Base-by-base conservation (phyloP, 2,113 vertebrate genomes). In the Stictonetta naevosa region DNA sequence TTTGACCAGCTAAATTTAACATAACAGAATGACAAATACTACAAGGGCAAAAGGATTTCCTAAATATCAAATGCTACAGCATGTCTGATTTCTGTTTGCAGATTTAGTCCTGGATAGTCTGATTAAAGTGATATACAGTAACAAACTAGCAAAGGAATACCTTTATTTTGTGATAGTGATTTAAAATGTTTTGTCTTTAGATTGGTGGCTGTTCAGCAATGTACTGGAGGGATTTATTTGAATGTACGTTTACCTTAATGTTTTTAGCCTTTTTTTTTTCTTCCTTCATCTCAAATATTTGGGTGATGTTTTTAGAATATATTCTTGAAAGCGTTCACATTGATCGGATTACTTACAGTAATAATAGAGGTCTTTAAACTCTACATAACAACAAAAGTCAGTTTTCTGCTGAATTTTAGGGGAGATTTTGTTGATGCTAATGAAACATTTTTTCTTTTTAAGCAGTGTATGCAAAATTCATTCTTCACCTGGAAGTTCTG, bases 1-100 rank as follows among this genome's bases (percentile, higher is more conserved):
- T 72, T 64, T 91, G 69, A 48, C 74, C 46, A 68, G 64, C 52
- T 87, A 69, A 52, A 84, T 96, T 82, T 95, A 84, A 56, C 58
- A 18, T 59, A 68, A 86, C 68, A 62, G 23, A 34, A 53, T 79
- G 75, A 72, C 0, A 1, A 78, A 81, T 88, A 59, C 13, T 55
- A 21, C 50, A 60, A 52, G 15, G 33, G 34, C 19, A 68, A 81
- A 82, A 84, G 46, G 33, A 66, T 87, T 95, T 91, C 75, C 74
- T 40, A 38, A 72, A 48, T 34, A n/a, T 34, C 25, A 53, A 81
- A 71, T 81, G 42, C 31, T 64, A 11, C 13, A 50, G 80, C 3
- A 5, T 83, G 42, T 19, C 56, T 68, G 66, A 79, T 36, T 82
- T 82, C 77, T 88, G 23, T 28, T 73, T 77, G 52, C 42, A 59